Evolutionary conservation across 2,113 vertebrate genomes (phyloP).

Genomic region (Campylomormyrus tamandua): DNA sequence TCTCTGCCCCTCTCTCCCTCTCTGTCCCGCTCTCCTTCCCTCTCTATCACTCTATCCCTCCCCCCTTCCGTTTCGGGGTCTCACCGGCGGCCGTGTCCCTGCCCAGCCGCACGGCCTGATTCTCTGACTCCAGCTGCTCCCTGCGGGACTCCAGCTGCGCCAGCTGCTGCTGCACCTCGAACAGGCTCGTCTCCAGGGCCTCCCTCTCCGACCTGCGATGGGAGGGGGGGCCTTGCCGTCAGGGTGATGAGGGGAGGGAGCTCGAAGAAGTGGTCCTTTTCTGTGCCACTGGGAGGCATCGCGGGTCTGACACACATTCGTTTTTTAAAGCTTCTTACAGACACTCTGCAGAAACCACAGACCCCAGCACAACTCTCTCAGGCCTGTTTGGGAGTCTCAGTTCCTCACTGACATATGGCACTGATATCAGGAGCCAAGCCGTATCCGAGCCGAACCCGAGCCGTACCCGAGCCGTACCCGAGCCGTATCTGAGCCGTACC

Average conservation of each 20-base stretch:
- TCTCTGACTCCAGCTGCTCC: slow-evolving; percentile 72
- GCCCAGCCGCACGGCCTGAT: slow-evolving; percentile 60
- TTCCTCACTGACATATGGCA: not conserved
- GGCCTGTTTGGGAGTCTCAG: not conserved
- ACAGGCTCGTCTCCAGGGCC: slow-evolving; percentile 72
- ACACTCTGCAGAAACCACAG: not conserved
- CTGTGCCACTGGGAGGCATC: not conserved
- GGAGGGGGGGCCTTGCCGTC: not conserved
- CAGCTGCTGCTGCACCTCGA: slow-evolving; percentile 73
- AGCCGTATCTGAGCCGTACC: too few relatives aligned
- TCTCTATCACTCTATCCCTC: not conserved
- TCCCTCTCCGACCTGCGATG: slow-evolving; percentile 71
- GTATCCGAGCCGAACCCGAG: not conserved
- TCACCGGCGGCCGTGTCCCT: slow-evolving; percentile 69
- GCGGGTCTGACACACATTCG: not conserved
- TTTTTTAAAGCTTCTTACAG: not conserved
- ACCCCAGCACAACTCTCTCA: not conserved
- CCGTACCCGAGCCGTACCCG: not conserved
- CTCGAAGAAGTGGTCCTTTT: not conserved
- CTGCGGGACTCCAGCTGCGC: slow-evolving; percentile 61
- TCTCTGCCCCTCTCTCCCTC: too few relatives aligned
- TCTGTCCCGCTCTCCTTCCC: not conserved
- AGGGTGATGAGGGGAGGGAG: not conserved
- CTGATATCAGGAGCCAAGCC: not conserved
- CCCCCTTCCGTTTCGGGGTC: not conserved